Percentiles rank a stretch among this genome's conserved stretches.
These are phyloP conservation scores for Microtus richardsoni DNA, from an alignment of 2,113 vertebrate genomes.

Conservation along the genomic window DNA sequence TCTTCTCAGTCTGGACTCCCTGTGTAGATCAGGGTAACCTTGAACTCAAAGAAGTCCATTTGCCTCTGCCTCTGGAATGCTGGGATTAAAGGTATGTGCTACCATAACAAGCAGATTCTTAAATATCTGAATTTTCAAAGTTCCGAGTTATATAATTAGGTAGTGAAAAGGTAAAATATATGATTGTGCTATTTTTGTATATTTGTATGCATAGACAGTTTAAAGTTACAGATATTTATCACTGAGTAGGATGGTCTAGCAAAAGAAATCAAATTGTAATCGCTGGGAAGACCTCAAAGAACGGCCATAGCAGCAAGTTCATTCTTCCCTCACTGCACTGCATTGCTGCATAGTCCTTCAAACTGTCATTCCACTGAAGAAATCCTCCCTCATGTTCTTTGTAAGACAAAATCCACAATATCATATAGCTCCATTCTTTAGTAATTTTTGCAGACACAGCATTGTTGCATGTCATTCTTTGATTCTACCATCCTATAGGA, in stretches of 20 bases:
- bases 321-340: background rate
- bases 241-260: background rate
- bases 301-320: background rate
- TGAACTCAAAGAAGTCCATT: background rate
- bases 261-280: background rate
- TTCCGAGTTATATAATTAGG: background rate
- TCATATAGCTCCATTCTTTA: background rate
- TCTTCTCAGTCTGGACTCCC: background rate
- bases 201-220: background rate
- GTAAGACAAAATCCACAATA: background rate
- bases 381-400: background rate
- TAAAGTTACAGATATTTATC: background rate
- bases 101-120: background rate
- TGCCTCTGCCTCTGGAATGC: background rate
- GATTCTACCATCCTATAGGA: background rate
- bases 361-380: background rate
- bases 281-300: background rate
- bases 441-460: background rate
- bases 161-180: background rate
- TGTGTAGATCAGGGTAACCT: background rate
- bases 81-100: background rate
- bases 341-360: background rate
- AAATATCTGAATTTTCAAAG: background rate
- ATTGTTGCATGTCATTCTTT: background rate
- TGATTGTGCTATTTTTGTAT: background rate